These are phyloP conservation scores for Aegithalos caudatus DNA, from an alignment of 2,113 vertebrate genomes.

Conservation along the genomic window DNA sequence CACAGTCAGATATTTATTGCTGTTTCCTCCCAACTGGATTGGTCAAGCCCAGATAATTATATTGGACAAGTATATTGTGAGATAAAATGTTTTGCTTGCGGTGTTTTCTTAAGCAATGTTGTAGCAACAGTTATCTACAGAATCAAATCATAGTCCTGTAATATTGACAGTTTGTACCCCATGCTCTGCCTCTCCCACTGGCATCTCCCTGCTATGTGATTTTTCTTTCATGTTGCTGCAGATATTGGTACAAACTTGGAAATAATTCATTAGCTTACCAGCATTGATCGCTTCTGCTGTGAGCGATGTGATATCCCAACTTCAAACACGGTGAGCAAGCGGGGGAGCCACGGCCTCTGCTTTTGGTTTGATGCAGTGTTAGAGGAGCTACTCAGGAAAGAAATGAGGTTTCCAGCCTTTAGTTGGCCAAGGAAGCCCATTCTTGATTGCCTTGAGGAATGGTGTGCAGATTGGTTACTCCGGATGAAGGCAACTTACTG, in stretches of 20 bases:
- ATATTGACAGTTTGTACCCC: neutral
- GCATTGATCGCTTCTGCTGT: conserved; percentile 69
- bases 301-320: conserved; percentile 2
- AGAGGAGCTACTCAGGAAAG: neutral
- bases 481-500: neutral
- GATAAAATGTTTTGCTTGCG: conserved; percentile 34
- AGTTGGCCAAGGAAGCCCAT: neutral
- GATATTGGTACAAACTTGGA: conserved; percentile 69
- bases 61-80: neutral
- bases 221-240: conserved; percentile 77
- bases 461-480: neutral
- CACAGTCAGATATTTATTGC: neutral
- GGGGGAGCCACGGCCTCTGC: neutral
- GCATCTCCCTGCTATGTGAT: conserved; percentile 65
- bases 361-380: neutral
- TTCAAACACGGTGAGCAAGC: conserved; percentile 43
- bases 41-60: conserved; percentile 40
- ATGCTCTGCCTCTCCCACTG: conserved; percentile 36
- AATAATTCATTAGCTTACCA: conserved; percentile 78
- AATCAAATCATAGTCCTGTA: conserved; percentile 21
- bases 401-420: neutral
- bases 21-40: neutral
- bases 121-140: neutral
- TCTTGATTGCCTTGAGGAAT: neutral
- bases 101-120: conserved; percentile 3